A percentile compares a stretch with the other conserved stretches of the same genome.
Evolutionary conservation across 2,113 vertebrate genomes (phyloP).

Genomic region (crab-eating macaque (Macaca fascicularis)): T2T-MFA8v1.1 NC_088378.1:54017501-54018000

Average conservation of each 20-base stretch:
- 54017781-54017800: background rate
- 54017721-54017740: background rate
- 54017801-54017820: background rate
- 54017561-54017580: background rate
- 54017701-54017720: background rate
- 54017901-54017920: background rate
- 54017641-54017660: background rate
- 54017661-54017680: constrained; percentile 11
- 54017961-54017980: too few relatives aligned
- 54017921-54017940: background rate
- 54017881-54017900: background rate
- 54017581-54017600: background rate
- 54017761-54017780: background rate
- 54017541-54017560: background rate
- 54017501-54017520: background rate
- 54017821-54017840: background rate
- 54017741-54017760: background rate
- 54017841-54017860: background rate
- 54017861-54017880: background rate
- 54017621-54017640: background rate
- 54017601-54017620: background rate
- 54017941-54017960: too few relatives aligned
- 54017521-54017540: background rate
- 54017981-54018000: too few relatives aligned
- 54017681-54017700: background rate